A percentile compares a stretch with the other conserved stretches of the same genome.
Evolutionary conservation across 2,888 invertebrate genomes (phyloP).

Genomic region (Papilio protenor): DNA sequence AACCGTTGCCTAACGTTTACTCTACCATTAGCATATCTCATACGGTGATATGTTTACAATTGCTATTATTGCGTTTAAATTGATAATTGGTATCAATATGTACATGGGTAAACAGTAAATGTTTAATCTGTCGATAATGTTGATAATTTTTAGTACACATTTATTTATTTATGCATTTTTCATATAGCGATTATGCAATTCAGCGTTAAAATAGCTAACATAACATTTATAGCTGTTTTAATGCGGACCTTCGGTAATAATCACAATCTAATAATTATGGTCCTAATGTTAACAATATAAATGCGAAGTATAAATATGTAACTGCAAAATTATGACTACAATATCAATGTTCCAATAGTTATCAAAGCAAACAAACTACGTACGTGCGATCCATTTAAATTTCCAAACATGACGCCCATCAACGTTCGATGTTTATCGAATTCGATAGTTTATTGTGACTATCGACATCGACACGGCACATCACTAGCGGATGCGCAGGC

Average conservation of each 20-base stretch:
- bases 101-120: not conserved
- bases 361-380: conserved; percentile 23
- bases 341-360: conserved; percentile 9
- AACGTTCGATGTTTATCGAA: conserved; percentile 40
- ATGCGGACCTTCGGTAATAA: not conserved
- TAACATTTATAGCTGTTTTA: not conserved
- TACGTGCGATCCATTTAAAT: conserved; percentile 17
- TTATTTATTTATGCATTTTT: no score
- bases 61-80: conserved; percentile 16
- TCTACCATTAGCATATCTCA: conserved; percentile 34
- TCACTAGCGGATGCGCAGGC: conserved; percentile 80
- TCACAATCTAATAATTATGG: not conserved
- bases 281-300: not conserved
- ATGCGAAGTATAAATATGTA: not conserved
- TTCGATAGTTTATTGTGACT: conserved; percentile 43
- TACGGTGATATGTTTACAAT: conserved; percentile 24
- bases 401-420: conserved; percentile 27
- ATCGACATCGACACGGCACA: conserved; percentile 63
- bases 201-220: not conserved
- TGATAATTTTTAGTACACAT: not conserved
- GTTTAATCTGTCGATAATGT: not conserved
- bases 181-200: no score
- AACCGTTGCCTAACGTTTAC: conserved; percentile 10
- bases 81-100: conserved; percentile 27
- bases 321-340: not conserved